Base-by-base conservation (phyloP, 53 echinoderm and acorn worm genomes). In the Mesocentrotus franciscanus region DNA sequence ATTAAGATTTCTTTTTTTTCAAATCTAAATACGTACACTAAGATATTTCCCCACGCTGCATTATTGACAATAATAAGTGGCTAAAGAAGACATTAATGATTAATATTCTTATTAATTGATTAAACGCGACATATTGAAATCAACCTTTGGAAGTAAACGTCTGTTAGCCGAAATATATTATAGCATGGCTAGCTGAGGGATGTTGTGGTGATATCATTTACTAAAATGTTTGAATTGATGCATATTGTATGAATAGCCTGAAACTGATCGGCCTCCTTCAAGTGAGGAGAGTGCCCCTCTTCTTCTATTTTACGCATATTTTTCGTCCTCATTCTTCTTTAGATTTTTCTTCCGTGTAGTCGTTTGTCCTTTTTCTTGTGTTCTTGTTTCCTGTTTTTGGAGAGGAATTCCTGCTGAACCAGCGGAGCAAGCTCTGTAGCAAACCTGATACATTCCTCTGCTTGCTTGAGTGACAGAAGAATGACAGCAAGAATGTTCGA, bases 401-500 rank as follows among this genome's bases (percentile, higher is more conserved):
- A 29, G 87, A n/a, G 87, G 87, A 87, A 87, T 87, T 87, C 56
- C 58, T 87, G 87, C 56, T 87, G 87, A 87, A 87, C n/a, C 87
- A 87, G 87, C 26, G 55, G 29, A 72, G 72, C 27, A 14, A 39
- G 85, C 87, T 87, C 22, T 56, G 87, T 58, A 87, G 91, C 68
- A 91, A 91, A 91, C 91, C 91, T 66, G 91, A 91, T 91, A 91
- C 91, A 91, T 91, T 61, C 34, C 91, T 66, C 62, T 91, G 91
- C 91, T 20, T 20, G 91, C 32, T 91, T 92, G 92, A 92, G 56
- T 92, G 92, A 92, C 92, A 68, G 92, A 27, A 56, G 92, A 71
- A 72, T 92, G 92, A 92, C 92, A 92, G 92, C 49, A 74, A 92
- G 74, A 92, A 92, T 92, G 92, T 92, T 92, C 92, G 92, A 92